Evolutionary conservation across 2,113 vertebrate genomes (phyloP).

Genomic region (Triplophysa rosa): DNA sequence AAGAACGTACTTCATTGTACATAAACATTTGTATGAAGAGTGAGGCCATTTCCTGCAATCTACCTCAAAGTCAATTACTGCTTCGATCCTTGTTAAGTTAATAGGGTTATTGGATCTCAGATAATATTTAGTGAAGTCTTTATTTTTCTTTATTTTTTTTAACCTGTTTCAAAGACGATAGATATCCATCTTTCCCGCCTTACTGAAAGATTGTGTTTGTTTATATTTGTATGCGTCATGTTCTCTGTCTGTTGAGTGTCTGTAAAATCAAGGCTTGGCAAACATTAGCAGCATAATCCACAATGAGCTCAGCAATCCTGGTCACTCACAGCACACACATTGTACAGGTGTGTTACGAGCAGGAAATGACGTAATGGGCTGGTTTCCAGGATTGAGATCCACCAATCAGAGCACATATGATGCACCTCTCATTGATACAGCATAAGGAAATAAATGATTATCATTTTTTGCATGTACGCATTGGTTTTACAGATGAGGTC

Average conservation of each 20-base stretch:
- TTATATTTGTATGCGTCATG: conserved; percentile 11
- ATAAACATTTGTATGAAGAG: neutral
- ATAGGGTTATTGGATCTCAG: conserved; percentile 35
- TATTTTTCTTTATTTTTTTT: neutral
- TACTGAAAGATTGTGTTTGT: conserved; percentile 13
- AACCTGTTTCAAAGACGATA: neutral
- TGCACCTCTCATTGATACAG: neutral
- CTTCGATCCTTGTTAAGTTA: conserved; percentile 37
- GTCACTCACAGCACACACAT: neutral
- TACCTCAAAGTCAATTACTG: conserved; percentile 21
- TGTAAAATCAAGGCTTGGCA: conserved; percentile 40
- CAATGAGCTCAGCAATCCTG: neutral
- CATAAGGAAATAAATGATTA: neutral
- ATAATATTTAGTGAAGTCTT: neutral
- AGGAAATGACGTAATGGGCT: no score
- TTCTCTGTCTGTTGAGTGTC: conserved; percentile 4
- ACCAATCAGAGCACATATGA: neutral
- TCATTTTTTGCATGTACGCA: no score
- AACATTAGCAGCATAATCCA: conserved; percentile 25
- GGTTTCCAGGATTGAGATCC: conserved; percentile 10
- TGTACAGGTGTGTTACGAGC: neutral
- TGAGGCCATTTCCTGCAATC: neutral
- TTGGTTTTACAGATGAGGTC: no score
- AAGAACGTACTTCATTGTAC: no score
- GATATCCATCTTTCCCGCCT: neutral